Base-by-base conservation (phyloP, 2,888 invertebrate species). In the Epirrhoe alternata region DNA sequence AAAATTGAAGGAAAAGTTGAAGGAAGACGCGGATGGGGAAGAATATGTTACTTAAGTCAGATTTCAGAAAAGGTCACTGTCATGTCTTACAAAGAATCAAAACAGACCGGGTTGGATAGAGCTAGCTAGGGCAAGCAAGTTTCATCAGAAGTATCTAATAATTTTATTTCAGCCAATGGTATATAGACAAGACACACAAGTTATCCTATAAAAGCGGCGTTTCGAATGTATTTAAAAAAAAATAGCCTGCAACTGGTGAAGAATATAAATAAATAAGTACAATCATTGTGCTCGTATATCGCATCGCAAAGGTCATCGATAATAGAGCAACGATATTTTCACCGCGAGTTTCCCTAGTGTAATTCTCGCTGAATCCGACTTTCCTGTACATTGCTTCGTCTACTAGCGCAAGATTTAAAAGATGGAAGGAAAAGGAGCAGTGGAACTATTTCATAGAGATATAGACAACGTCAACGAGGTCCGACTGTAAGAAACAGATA, bases 311-410 rank as follows among this genome's bases (percentile, higher is more conserved):
- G 68, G 69, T 71, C 73, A 74, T 57, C 59, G 69, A 74, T 75
- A 78, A 75, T 73, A 68, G 67, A 76, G 68, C 73, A 67, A 67
- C 66, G 61, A 64, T 71, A 68, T 73, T 74, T 76, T 73, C 54
- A 62, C 54, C 45, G 55, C 54, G 53, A 12, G 52, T 56, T 38
- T 47, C 8, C 33, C 8, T 24, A 2, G 24, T 24, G 1, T 24
- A 3, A 24, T 24, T 24, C 24, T 24, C 24, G 24, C 24, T 24
- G 24, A 7, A 31, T 5, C 8, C 0, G 52, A 38, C 33, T 65
- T 45, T 30, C 5, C 50, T 30, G 45, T 54, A 35, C 38, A 62
- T 59, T 62, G 58, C 66, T 57, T 1, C 16, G 6, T n/a, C 12
- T 38, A 12, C 6, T 52, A 17, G 30, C 7, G 6, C 42, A 12